phyloP scores from a whole-genome alignment of 1,140 invertebrate genomes.

The Drosophila lini region DNA sequence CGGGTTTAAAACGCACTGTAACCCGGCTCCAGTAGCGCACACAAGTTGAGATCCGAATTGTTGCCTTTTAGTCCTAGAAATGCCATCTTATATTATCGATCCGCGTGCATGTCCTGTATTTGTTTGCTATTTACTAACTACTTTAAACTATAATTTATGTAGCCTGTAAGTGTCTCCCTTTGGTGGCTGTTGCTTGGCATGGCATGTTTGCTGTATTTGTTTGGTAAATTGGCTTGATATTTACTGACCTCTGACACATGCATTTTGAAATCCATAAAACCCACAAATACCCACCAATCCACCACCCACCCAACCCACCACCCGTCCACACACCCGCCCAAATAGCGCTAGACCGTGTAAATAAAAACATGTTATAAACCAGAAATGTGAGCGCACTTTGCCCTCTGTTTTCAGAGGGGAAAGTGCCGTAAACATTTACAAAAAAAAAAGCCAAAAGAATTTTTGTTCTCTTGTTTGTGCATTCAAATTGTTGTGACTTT shows the following conservation, averaged over 20 bases:
- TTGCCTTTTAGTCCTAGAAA: conserved; percentile 17
- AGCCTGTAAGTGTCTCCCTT: conserved; percentile 24
- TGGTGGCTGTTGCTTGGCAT: conserved; percentile 29
- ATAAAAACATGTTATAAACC: conserved; percentile 52
- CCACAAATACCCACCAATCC: conserved; percentile 21
- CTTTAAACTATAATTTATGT: conserved; percentile 17
- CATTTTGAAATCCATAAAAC: conserved; percentile 22
- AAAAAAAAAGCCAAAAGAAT: conserved; percentile 63
- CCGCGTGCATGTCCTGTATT: conserved; percentile 27
- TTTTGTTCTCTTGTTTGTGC: conserved; percentile 53
- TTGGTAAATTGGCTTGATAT: conserved; percentile 26
- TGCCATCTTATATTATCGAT: conserved; percentile 7
- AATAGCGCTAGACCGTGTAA: conserved; percentile 61
- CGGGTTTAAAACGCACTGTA: conserved; percentile 26
- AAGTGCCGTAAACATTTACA: conserved; percentile 17
- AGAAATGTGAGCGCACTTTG: conserved; percentile 25
- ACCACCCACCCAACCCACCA: conserved; percentile 4
- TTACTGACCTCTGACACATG: conserved; percentile 28
- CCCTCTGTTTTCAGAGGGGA: conserved; percentile 16
- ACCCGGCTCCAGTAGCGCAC: conserved; percentile 8
- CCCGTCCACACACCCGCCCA: conserved; percentile 42
- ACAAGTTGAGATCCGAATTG: conserved; percentile 11
- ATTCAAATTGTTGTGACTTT: conserved; percentile 45
- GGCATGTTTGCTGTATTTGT: conserved; percentile 28
- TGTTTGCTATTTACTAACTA: conserved; percentile 2